These are phyloP conservation scores for Rhinolophus ferrumequinum DNA, from an alignment of 2,113 vertebrate genomes.

Conservation along the genomic window DNA sequence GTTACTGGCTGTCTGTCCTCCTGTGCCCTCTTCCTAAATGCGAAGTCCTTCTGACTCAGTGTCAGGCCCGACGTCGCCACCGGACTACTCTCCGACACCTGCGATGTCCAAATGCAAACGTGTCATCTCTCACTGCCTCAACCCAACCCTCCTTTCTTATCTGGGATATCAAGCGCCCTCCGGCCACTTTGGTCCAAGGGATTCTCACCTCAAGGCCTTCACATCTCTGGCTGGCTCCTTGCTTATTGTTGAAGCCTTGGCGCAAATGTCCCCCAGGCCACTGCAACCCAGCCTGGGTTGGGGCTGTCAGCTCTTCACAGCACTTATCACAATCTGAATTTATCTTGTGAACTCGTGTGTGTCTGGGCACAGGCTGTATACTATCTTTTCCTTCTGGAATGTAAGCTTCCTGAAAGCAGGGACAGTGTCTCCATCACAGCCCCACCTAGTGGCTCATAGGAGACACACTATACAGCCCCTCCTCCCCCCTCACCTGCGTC, in stretches of 20 bases:
- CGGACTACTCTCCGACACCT: background rate
- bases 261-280: background rate
- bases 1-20: background rate
- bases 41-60: background rate
- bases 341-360: fast-evolving
- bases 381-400: background rate
- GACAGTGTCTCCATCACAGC: background rate
- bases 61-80: fast-evolving
- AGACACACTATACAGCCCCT: background rate
- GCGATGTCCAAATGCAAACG: background rate
- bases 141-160: background rate
- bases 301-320: background rate
- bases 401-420: background rate
- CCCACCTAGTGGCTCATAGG: fast-evolving
- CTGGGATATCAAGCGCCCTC: background rate
- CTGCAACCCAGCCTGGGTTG: background rate
- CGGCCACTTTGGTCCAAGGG: background rate
- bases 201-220: background rate
- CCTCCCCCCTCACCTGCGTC: background rate
- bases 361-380: fast-evolving
- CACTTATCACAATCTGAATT: fast-evolving
- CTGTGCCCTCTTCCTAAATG: background rate
- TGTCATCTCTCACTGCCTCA: too few species aligned
- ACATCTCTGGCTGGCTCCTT: background rate
- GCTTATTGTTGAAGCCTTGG: background rate